Evolutionary conservation across 2,888 invertebrate genomes (phyloP).

Genomic region (Brachylomia viminalis): DNA sequence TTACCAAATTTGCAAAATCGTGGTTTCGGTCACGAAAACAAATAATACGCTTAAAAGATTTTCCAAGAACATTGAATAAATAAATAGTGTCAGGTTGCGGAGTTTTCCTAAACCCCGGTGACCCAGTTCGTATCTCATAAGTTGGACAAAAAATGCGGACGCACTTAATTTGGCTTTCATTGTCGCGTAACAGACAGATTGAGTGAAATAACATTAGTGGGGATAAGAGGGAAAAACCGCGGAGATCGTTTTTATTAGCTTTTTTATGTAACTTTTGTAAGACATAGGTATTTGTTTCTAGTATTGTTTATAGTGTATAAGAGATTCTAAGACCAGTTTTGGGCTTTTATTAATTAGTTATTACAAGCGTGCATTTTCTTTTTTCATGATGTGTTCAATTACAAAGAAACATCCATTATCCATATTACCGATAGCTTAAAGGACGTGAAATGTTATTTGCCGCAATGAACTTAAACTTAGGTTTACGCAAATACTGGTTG

Average conservation of each 20-base stretch:
- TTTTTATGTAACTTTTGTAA: neutral
- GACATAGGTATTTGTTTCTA: neutral
- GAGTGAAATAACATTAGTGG: constrained; percentile 50
- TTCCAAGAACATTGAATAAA: constrained; percentile 40
- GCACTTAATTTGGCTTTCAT: constrained; percentile 56
- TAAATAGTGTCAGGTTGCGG: constrained; percentile 16
- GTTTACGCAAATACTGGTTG: constrained; percentile 1
- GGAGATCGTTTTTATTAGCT: constrained; percentile 6
- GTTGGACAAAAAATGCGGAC: constrained; percentile 45
- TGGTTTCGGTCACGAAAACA: neutral
- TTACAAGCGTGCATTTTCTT: neutral
- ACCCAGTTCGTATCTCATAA: constrained; percentile 36
- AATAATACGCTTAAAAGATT: constrained; percentile 19
- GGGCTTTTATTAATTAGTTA: too few relatives aligned
- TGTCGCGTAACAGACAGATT: constrained; percentile 47
- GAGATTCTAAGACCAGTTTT: neutral
- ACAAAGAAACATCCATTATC: neutral
- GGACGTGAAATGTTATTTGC: neutral
- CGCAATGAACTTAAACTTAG: neutral
- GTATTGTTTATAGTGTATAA: too few relatives aligned
- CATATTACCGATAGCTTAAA: neutral
- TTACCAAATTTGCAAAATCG: too few relatives aligned
- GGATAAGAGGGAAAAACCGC: constrained; percentile 15
- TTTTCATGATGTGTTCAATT: too few relatives aligned
- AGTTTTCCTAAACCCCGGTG: constrained; percentile 9